Evolutionary conservation across 1,140 invertebrate species (phyloP).

Genomic region (Pseudomyrmex pallidus): DNA sequence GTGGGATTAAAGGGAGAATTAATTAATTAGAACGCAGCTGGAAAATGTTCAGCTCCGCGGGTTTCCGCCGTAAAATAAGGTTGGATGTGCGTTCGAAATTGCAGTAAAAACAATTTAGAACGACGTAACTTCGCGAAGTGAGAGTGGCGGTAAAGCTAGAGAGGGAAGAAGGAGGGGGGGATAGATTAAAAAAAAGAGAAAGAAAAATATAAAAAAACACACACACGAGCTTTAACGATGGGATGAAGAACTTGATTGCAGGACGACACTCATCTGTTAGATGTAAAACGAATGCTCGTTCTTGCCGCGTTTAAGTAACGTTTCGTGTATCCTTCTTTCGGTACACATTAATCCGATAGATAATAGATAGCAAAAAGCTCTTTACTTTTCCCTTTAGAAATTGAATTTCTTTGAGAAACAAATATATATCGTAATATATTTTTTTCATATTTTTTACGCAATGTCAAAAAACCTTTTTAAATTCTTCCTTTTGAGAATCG

Average conservation of each 20-base stretch:
- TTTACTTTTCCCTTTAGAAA: background rate
- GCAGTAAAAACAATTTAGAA: slow-evolving; percentile 45
- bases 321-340: slow-evolving; percentile 11
- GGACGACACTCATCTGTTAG: background rate
- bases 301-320: slow-evolving; percentile 40
- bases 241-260: background rate
- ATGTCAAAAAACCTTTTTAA: background rate
- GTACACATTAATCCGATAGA: background rate
- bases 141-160: background rate
- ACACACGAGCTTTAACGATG: slow-evolving; percentile 7
- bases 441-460: too few relatives aligned
- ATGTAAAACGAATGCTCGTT: background rate
- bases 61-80: slow-evolving; percentile 25
- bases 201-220: background rate
- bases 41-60: slow-evolving; percentile 40
- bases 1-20: slow-evolving; percentile 48
- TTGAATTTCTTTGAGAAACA: background rate
- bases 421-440: background rate
- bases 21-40: slow-evolving; percentile 55
- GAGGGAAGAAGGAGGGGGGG: background rate
- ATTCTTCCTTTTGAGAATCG: background rate
- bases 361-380: background rate
- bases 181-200: background rate
- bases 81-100: slow-evolving; percentile 41
- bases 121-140: slow-evolving; percentile 34